A percentile compares a stretch with the other conserved stretches of the same genome.
phyloP scores from a whole-genome alignment of 1,140 invertebrate genomes.

The Ridgeia piscesae region DNA sequence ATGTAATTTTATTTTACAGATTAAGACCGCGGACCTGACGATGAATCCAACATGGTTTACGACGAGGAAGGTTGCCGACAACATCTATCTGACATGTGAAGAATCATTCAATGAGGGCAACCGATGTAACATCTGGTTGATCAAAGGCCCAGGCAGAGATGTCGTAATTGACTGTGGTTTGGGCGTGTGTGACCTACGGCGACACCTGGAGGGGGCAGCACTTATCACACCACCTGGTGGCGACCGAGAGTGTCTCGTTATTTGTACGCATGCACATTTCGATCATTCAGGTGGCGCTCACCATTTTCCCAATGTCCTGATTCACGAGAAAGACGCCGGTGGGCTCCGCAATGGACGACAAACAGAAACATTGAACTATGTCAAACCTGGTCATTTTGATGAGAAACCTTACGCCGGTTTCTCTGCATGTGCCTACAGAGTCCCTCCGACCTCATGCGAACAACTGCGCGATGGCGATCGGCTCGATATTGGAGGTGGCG shows the following conservation, averaged over 20 bases:
- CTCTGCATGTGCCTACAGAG: conserved; percentile 18
- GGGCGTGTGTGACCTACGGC: conserved; percentile 24
- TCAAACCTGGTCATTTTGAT: conserved; percentile 17
- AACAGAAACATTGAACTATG: conserved; percentile 28
- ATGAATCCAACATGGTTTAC: conserved; percentile 25
- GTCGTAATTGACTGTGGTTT: conserved; percentile 28
- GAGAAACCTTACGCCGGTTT: conserved; percentile 18
- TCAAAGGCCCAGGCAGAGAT: conserved; percentile 24
- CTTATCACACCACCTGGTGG: conserved; percentile 15
- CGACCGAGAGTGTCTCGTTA: conserved; percentile 22
- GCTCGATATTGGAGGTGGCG: conserved; percentile 24
- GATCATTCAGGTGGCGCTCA: conserved; percentile 28
- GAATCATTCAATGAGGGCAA: conserved; percentile 20
- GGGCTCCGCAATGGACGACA: conserved; percentile 16
- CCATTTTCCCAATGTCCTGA: conserved; percentile 28
- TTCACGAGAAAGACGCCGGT: conserved; percentile 19
- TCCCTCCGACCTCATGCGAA: conserved; percentile 22
- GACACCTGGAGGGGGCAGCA: conserved; percentile 11
- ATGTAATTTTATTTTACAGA: not conserved
- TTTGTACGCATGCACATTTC: conserved; percentile 28
- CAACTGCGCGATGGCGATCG: conserved; percentile 10
- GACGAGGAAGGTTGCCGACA: conserved; percentile 14
- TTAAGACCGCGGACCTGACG: not conserved
- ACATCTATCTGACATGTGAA: conserved; percentile 27
- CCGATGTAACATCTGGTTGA: conserved; percentile 28